phyloP scores from a whole-genome alignment of 2,888 invertebrate species.

The Rhamphomyia laevipes region DNA sequence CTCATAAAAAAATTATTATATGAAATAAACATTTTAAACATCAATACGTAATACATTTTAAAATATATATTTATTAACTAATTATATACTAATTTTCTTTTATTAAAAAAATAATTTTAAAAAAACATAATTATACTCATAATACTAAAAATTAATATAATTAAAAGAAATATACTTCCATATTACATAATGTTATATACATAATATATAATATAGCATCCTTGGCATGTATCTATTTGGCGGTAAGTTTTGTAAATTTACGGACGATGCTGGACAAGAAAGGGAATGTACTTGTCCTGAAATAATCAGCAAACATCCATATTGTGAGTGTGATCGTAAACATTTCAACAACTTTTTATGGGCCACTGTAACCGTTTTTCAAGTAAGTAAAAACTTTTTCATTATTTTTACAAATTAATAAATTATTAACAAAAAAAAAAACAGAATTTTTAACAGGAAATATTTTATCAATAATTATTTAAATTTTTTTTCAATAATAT shows the following conservation, averaged over 20 bases:
- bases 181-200: conserved; percentile 16
- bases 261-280: conserved; percentile 69
- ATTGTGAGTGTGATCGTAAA: conserved; percentile 94
- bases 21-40: too few species aligned
- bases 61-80: too few species aligned
- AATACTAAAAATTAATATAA: conserved; percentile 5
- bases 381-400: conserved; percentile 54
- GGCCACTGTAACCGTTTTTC: conserved; percentile 95
- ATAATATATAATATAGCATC: conserved; percentile 59
- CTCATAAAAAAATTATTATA: too few species aligned
- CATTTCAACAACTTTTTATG: conserved; percentile 98
- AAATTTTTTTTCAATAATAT: too few species aligned
- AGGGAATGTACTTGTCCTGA: conserved; percentile 89
- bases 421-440: too few species aligned
- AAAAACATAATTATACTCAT: conserved; percentile 9
- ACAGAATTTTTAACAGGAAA: too few species aligned
- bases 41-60: too few species aligned
- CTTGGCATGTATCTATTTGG: conserved; percentile 99
- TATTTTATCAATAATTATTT: too few species aligned
- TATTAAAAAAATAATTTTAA: conserved; percentile 1
- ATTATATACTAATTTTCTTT: too few species aligned
- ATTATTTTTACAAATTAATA: neutral
- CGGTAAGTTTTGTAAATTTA: conserved; percentile 98
- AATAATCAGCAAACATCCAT: conserved; percentile 76
- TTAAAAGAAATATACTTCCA: conserved; percentile 14